Base-by-base conservation (phyloP, 2,113 vertebrate genomes). In the Lampris megalopsis region DNA sequence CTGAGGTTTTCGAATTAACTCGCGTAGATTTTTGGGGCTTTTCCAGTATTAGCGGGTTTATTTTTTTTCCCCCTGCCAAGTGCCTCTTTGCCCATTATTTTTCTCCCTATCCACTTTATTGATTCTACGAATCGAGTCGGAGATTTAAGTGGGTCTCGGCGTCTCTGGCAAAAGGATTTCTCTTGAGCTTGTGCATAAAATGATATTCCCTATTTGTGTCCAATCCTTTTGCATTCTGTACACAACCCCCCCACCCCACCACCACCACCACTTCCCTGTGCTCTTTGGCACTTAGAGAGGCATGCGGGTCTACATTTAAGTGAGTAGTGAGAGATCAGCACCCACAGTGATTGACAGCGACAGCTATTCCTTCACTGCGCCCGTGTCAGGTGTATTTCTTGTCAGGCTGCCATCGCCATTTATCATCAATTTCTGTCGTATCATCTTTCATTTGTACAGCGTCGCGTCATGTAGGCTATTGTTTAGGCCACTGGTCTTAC, bases 81-180 rank as follows among this genome's bases (percentile, higher is more conserved):
- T 74, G 69, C 77, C 82, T 87, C 82, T 81, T 83, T 75, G 86
- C 77, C 85, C 68, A 83, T 89, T 85, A 84, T 79, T 79, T 84
- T 54, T 68, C 66, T 70, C 68, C 60, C 80, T 73, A 67, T 76
- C 85, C 83, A 80, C 87, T 64, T 66, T 53, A 88, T 88, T 8
- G 83, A 88, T 86, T 56, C 41, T 7, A 64, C 63, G 9, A 70
- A 68, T 70, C 43, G 45, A 83, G 66, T 67, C 36, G 40, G 65
- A 80, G 84, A 82, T 80, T 84, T 80, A 90, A 80, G 73, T 73
- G 9, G 0, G 61, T 68, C 66, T 48, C 2, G 43, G 43, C 43
- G 43, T 45, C 7, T 7, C 43, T 37, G 68, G 49, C 63, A 75
- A 48, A 73, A 85, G 74, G 60, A 83, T 79, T 71, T 87, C 73